Evolutionary conservation across 2,113 vertebrate species (phyloP), one percentile per base, ranked within the genome.

Genomic region (Acinonyx jubatus): DNA sequence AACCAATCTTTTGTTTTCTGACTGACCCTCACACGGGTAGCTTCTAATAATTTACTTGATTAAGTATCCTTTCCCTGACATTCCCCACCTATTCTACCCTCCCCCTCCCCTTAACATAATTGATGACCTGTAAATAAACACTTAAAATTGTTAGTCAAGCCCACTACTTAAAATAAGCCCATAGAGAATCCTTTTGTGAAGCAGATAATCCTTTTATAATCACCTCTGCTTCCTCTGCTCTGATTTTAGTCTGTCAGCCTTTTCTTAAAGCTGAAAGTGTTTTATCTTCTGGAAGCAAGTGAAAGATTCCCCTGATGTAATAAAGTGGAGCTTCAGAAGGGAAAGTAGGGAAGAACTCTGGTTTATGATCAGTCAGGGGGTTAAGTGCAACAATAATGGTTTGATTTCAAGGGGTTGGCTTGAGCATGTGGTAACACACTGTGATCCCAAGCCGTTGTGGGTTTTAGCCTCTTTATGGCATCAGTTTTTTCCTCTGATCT

Each of bases 131-230:
- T 96, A 96, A 94, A 91, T 85, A 96, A 96, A 96, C 65, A 76
- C 41, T 71, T 52, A n/a, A 86, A 79, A 41, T 36, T 57, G 9
- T 97, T 92, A 96, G 13, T 61, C 31, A 71, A 88, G 21, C 50
- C 97, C 23, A 50, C 57, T 65, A 31, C 52, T 94, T 96, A 95
- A 96, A 97, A 94, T 84, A 89, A 93, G 27, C 87, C 86, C 52
- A 0, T 18, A 31, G 66, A 87, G 94, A 97, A 89, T 96, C 33
- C 61, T 92, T 97, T 88, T 95, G 61, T 94, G 92, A 97, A 96
- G 65, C 87, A 97, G 92, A 93, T 95, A 98, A 97, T 84, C 57
- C 41, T 92, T 91, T 92, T 63, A 52, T 95, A 97, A 97, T 94
- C 80, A 96, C 83, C 29, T 83, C 83, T 78, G 87, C 33, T 90